Percentiles rank a stretch among this genome's conserved stretches.
These are phyloP conservation scores for Wiebesia pumilae DNA, from an alignment of 1,140 invertebrate species.

Conservation along the genomic window DNA sequence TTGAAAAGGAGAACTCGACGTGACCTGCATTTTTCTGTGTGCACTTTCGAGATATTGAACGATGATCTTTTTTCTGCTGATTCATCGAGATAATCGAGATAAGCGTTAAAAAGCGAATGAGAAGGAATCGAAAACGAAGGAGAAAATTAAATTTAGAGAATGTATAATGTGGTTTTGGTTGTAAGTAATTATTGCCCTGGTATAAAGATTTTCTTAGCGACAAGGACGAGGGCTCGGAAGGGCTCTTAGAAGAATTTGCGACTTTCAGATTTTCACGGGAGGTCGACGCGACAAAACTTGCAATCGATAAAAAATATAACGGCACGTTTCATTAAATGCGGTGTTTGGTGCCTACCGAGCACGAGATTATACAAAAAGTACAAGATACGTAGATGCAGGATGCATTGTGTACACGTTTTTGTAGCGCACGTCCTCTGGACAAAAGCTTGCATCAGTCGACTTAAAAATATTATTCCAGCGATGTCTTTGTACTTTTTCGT, in stretches of 20 bases:
- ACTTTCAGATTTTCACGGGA: too few species aligned
- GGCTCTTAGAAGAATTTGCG: too few species aligned
- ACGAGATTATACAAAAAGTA: too few species aligned
- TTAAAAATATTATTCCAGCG: not conserved
- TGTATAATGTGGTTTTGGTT: slow-evolving; percentile 11
- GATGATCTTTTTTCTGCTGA: slow-evolving; percentile 36
- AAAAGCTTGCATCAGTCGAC: not conserved
- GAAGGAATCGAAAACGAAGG: not conserved
- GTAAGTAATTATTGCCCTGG: not conserved
- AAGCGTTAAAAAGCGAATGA: not conserved
- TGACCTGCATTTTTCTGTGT: slow-evolving; percentile 42
- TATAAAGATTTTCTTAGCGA: not conserved
- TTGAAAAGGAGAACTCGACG: slow-evolving; percentile 16
- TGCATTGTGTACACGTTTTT: too few species aligned
- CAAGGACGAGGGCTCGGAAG: not conserved
- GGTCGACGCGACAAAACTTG: too few species aligned
- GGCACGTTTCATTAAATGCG: too few species aligned
- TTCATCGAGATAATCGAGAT: slow-evolving; percentile 32
- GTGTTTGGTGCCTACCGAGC: too few species aligned
- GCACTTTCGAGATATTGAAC: slow-evolving; percentile 40
- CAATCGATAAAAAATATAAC: too few species aligned
- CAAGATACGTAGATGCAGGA: too few species aligned
- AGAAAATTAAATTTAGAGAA: slow-evolving; percentile 24
- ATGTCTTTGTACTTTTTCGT: not conserved
- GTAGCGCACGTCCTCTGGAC: too few species aligned